These are phyloP conservation scores for Muscicapa comitata DNA, from an alignment of 2,797 vertebrate genomes.

Conservation along the genomic window DNA sequence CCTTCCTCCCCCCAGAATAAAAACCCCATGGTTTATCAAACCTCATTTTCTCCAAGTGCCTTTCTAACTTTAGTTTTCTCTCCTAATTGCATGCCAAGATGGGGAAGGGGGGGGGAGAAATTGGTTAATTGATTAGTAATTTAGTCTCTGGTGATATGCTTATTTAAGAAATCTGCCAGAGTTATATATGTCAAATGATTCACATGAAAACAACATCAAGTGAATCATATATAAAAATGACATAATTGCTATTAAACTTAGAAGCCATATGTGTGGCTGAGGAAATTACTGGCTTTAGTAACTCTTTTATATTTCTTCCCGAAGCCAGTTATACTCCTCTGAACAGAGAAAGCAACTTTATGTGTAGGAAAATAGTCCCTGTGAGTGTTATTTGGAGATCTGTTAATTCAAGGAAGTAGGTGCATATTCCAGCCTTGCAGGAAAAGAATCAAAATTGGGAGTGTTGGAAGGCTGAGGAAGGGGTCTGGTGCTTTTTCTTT, in stretches of 20 bases:
- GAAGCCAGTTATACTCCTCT: constrained; percentile 47
- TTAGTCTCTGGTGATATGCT: constrained; percentile 53
- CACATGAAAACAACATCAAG: constrained; percentile 62
- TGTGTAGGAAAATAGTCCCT: constrained; percentile 67
- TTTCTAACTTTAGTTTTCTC: constrained; percentile 40
- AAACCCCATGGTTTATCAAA: not conserved
- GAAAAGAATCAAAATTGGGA: constrained; percentile 22
- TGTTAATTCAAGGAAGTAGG: constrained; percentile 60
- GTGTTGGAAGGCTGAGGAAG: constrained; percentile 42
- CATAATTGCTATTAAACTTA: constrained; percentile 68
- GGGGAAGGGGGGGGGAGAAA: not conserved
- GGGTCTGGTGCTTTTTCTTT: not conserved
- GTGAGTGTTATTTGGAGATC: constrained; percentile 48
- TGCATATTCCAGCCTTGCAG: constrained; percentile 34
- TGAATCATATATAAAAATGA: constrained; percentile 67
- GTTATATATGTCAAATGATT: constrained; percentile 70
- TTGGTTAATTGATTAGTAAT: constrained; percentile 64
- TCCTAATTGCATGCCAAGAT: constrained; percentile 24
- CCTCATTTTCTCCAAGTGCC: constrained; percentile 1
- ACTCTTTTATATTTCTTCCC: constrained; percentile 51
- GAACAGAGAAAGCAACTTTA: constrained; percentile 60
- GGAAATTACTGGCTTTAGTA: constrained; percentile 59
- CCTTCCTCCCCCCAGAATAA: not conserved
- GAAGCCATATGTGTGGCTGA: constrained; percentile 67
- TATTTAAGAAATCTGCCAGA: constrained; percentile 60